Percentiles rank a stretch among this genome's conserved stretches.
Conservation (phyloP, 64 coral and sea anemone species). For the Orbicella faveolata region DNA sequence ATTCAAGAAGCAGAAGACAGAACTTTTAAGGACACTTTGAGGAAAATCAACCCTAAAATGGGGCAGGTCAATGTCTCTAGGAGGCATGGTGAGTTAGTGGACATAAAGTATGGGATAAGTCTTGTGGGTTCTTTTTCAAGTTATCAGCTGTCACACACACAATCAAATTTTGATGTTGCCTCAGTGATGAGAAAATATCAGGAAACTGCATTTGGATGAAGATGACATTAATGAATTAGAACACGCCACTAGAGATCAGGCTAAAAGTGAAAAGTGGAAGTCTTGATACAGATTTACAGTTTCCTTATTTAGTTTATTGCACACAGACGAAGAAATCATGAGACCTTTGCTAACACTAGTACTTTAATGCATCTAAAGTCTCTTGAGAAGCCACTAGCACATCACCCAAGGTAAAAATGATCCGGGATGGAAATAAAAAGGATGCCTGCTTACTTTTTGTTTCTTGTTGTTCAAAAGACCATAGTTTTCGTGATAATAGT, state of each 20-base stretch:
- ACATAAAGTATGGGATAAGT: conserved; percentile 28
- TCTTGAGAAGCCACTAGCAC: no score
- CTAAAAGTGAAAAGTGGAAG: neutral
- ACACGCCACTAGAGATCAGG: conserved; percentile 22
- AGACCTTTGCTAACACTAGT: neutral
- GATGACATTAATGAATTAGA: conserved; percentile 18
- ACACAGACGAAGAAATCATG: conserved; percentile 34
- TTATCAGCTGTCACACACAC: conserved; percentile 20
- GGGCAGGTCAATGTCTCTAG: neutral
- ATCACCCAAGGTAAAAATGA: no score
- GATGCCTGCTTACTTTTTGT: no score
- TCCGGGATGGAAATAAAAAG: no score
- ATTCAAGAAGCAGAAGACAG: neutral
- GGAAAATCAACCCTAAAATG: neutral
- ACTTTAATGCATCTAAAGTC: conserved; percentile 8
- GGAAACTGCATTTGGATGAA: no score
- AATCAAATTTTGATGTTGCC: conserved; percentile 16
- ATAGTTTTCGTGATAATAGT: no score
- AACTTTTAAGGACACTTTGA: no score
- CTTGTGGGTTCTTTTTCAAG: conserved; percentile 29
- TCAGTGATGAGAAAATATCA: no score
- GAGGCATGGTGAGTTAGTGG: conserved; percentile 14
- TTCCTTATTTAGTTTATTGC: conserved; percentile 35
- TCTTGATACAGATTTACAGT: conserved; percentile 23
- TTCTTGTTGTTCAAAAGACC: no score